These are phyloP conservation scores for Cherax destructor DNA, from an alignment of 1,140 invertebrate genomes.

Conservation along the genomic window DNA sequence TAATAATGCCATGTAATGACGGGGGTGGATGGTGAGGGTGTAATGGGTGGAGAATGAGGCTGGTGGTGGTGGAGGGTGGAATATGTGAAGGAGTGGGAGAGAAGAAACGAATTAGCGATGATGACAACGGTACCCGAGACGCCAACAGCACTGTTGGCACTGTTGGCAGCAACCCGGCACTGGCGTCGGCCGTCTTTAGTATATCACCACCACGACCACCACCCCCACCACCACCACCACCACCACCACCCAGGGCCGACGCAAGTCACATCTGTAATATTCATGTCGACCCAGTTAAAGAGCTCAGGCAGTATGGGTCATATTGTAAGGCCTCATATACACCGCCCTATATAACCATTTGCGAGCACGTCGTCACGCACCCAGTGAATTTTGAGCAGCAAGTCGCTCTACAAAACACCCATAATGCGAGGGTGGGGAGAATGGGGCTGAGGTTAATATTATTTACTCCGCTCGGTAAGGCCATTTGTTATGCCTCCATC, in stretches of 20 bases:
- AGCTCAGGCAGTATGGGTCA: neutral
- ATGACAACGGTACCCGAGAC: neutral
- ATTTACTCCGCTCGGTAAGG: no score
- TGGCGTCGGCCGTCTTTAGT: no score
- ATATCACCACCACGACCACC: no score
- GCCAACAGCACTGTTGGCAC: no score
- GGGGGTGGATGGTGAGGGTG: no score
- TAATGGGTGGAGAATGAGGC: no score
- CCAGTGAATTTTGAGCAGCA: conserved; percentile 38
- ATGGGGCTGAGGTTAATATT: neutral
- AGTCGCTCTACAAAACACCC: neutral
- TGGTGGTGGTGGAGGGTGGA: no score
- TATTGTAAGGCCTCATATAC: conserved; percentile 53
- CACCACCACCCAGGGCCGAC: neutral
- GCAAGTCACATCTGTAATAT: conserved; percentile 59
- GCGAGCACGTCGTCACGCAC: neutral
- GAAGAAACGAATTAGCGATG: neutral
- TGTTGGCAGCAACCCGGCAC: no score
- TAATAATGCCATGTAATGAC: no score
- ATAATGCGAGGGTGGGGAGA: neutral
- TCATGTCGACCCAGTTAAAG: conserved; percentile 61
- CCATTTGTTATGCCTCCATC: no score
- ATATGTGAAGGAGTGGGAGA: no score
- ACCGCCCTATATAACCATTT: conserved; percentile 47
- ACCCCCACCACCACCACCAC: neutral